Evolutionary conservation across 2,888 invertebrate species (phyloP), one percentile per base, ranked within the genome.

Genomic region (Brassicogethes aeneus): DNA sequence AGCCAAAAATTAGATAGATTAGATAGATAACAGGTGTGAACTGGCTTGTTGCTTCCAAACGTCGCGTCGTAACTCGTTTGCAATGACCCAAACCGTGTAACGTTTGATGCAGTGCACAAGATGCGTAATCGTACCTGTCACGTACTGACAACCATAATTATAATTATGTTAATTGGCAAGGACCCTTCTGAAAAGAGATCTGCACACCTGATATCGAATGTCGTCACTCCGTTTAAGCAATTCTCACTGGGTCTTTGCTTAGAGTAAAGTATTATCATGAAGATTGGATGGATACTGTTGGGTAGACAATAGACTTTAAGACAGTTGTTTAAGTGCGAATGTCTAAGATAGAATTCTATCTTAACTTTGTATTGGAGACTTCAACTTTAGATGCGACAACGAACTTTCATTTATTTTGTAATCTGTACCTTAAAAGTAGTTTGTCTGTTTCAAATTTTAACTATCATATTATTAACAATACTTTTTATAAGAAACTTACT

Each of bases 91-190:
- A 10, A 7, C 23, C 10, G 10, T 10, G n/a, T 7, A 23, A 10
- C 23, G 23, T 10, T 23, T 23, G 23, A 41, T 41, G 34, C 15
- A 34, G 23, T 33, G 30, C 34, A 37, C 41, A 37, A 41, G 41
- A 41, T 41, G 41, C 34, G 37, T 41, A 41, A 41, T 41, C 41
- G 37, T 23, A 10, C 37, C 37, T 37, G 41, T 37, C 37, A 41
- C 41, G 32, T 36, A 37, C 38, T 42, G 42, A 42, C 42, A 42
- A 39, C 38, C 39, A 42, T 42, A 42, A 42, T 42, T 42, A 42
- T 38, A 42, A 42, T 42, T 42, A 42, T 42, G 42, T 42, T 42
- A 42, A 42, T 42, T 42, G 42, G 42, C 39, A 34, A 16, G 36
- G 35, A 36, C 37, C 38, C 39, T 23, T 23, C 10, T 10, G 5